phyloP scores from a whole-genome alignment of 1,140 invertebrate genomes.

The Eriosoma lanigerum region DNA sequence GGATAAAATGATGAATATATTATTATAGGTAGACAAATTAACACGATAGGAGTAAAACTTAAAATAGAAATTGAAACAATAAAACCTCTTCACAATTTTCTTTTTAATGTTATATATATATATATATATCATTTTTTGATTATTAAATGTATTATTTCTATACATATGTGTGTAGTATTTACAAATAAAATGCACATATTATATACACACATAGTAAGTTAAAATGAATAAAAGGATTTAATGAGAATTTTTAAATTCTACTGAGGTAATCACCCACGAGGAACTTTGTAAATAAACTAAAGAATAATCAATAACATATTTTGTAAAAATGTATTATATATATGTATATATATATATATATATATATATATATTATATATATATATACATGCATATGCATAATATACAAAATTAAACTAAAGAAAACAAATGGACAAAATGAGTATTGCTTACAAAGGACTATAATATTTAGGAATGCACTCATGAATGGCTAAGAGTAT shows the following conservation, averaged over 20 bases:
- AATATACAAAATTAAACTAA: conserved; percentile 30
- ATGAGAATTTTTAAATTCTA: conserved; percentile 31
- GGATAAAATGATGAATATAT: conserved; percentile 35
- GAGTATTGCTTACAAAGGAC: conserved; percentile 37
- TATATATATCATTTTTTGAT: conserved; percentile 20
- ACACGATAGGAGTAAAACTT: conserved; percentile 20
- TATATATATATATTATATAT: not conserved
- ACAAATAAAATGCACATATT: conserved; percentile 9
- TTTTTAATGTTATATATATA: not conserved
- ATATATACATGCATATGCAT: conserved; percentile 11
- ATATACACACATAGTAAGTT: conserved; percentile 2
- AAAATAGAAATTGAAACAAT: conserved; percentile 9
- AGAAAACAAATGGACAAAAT: conserved; percentile 46
- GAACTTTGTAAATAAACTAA: conserved; percentile 38
- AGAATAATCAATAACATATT: conserved; percentile 43
- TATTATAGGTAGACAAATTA: conserved; percentile 38
- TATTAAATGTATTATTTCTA: not conserved
- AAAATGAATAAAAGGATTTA: conserved; percentile 10
- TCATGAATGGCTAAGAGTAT: conserved; percentile 34
- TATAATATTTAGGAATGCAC: conserved; percentile 47
- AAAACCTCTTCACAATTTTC: not conserved
- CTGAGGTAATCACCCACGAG: conserved; percentile 36
- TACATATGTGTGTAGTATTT: not conserved
- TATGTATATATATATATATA: not conserved
- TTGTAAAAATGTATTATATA: conserved; percentile 1